These are phyloP conservation scores for Synanceia verrucosa DNA, from an alignment of 2,797 vertebrate species.

Conservation along the genomic window DNA sequence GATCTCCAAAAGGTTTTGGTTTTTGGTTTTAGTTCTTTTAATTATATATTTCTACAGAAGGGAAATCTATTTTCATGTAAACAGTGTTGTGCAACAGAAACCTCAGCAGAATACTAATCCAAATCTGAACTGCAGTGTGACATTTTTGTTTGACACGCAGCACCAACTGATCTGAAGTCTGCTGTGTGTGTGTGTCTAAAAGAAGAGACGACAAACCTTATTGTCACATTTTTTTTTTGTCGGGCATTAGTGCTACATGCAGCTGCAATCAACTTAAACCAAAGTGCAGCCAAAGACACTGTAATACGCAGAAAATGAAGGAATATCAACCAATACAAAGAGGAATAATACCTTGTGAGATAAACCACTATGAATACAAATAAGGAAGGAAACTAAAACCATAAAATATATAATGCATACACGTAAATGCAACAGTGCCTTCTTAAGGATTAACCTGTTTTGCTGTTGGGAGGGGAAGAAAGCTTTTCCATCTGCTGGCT, in stretches of 20 bases:
- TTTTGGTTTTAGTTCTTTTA: neutral
- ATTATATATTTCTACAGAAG: neutral
- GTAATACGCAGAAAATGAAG: neutral
- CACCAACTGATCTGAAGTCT: neutral
- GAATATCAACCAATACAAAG: too few species aligned
- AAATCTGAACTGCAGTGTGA: neutral
- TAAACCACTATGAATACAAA: neutral
- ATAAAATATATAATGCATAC: neutral
- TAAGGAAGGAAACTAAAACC: neutral
- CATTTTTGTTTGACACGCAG: neutral
- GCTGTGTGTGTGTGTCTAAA: neutral
- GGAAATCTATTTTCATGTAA: neutral
- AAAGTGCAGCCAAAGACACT: neutral
- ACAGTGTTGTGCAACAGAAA: neutral
- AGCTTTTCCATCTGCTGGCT: neutral
- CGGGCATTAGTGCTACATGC: neutral
- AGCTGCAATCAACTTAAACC: neutral
- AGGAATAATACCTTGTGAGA: neutral
- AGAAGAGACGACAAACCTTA: neutral
- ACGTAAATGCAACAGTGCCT: neutral
- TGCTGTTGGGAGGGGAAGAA: neutral
- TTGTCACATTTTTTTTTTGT: neutral
- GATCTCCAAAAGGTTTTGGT: neutral
- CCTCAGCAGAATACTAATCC: neutral
- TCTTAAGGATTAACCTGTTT: neutral